Evolutionary conservation across 2,113 vertebrate species (phyloP).

Genomic region (Pachypanchax playfairii): DNA sequence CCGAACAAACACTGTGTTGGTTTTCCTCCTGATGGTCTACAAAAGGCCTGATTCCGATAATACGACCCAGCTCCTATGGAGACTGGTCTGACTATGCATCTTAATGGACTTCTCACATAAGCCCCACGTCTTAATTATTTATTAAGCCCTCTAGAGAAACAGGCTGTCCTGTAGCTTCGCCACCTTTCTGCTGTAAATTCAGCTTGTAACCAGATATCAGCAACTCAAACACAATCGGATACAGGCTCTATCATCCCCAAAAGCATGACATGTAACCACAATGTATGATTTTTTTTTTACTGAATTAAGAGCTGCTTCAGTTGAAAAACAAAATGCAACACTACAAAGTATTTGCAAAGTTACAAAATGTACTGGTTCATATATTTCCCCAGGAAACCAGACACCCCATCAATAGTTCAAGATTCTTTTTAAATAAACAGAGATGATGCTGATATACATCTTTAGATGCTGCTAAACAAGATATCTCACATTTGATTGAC

Average conservation of each 20-base stretch:
- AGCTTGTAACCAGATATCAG: slow-evolving; percentile 27
- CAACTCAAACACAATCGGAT: not conserved
- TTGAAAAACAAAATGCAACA: too few species aligned
- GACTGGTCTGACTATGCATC: slow-evolving; percentile 69
- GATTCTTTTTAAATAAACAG: too few species aligned
- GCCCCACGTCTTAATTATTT: slow-evolving; percentile 71
- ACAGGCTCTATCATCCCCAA: not conserved
- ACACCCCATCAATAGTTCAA: too few species aligned
- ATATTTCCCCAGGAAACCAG: too few species aligned
- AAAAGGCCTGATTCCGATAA: slow-evolving; percentile 51
- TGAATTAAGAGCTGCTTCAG: too few species aligned
- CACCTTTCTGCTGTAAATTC: slow-evolving; percentile 46
- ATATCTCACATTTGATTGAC: too few species aligned
- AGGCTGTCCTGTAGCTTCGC: slow-evolving; percentile 12
- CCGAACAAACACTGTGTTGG: not conserved
- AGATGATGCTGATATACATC: too few species aligned
- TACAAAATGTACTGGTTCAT: too few species aligned
- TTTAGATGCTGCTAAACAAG: too few species aligned
- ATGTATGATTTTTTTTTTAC: too few species aligned
- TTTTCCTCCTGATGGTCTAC: not conserved
- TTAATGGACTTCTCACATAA: slow-evolving; percentile 67
- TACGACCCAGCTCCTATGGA: slow-evolving; percentile 62
- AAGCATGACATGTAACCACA: too few species aligned
- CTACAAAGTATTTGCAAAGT: too few species aligned
- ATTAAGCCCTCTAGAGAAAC: slow-evolving; percentile 52